phyloP scores from a whole-genome alignment of 2,113 vertebrate genomes.

The Podilymbus podiceps region DNA sequence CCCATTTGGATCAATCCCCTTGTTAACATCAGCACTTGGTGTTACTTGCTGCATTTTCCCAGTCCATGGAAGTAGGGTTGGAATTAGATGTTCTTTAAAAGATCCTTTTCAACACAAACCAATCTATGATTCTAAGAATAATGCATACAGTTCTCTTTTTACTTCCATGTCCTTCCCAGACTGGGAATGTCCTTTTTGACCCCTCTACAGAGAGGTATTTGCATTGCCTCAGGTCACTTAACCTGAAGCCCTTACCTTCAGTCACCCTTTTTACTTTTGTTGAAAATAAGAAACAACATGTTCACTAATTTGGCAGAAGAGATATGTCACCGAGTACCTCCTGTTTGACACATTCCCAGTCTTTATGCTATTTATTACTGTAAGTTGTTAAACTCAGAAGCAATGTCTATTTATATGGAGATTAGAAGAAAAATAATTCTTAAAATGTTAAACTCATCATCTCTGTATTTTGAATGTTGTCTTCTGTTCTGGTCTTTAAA shows the following conservation, averaged over 20 bases:
- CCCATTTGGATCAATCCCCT: not conserved
- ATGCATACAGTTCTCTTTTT: not conserved
- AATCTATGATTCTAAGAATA: not conserved
- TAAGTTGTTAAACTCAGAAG: not conserved
- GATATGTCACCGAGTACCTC: not conserved
- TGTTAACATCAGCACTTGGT: not conserved
- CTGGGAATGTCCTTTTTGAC: not conserved
- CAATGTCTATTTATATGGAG: not conserved
- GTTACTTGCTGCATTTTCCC: not conserved
- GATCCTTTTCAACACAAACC: not conserved
- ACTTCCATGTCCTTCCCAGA: not conserved
- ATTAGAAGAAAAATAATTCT: not conserved
- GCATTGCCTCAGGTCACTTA: not conserved
- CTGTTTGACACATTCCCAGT: not conserved
- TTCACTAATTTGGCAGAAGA: not conserved
- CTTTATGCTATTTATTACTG: not conserved
- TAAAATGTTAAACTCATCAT: not conserved
- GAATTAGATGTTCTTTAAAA: not conserved
- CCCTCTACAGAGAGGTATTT: not conserved
- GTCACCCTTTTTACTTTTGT: not conserved
- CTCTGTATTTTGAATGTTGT: not conserved
- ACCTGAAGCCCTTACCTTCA: not conserved
- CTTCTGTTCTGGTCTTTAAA: not conserved
- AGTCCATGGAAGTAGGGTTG: fast-evolving
- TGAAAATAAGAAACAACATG: not conserved